Evolutionary conservation across 2,888 invertebrate species (phyloP).

Genomic region (Chymomyza amoena): DNA sequence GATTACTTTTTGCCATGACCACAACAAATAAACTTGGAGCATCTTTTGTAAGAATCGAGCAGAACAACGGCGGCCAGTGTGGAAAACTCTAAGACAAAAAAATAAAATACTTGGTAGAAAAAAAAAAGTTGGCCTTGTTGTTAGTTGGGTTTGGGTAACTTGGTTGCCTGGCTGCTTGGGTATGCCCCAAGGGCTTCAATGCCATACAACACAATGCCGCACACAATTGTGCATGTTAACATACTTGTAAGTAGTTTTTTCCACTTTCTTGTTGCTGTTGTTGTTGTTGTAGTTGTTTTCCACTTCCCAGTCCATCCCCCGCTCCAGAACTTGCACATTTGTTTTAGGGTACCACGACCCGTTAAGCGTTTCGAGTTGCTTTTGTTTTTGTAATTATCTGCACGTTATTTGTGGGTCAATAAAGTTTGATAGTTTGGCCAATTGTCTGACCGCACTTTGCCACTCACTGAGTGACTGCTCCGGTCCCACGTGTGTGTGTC

Average conservation of each 20-base stretch:
- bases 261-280: constrained; percentile 44
- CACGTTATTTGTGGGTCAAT: constrained; percentile 72
- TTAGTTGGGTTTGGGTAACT: background rate
- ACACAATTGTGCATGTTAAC: constrained; percentile 70
- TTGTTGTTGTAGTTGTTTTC: constrained; percentile 37
- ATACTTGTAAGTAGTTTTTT: constrained; percentile 71
- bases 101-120: constrained; percentile 7
- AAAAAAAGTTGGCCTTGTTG: background rate
- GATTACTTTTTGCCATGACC: constrained; percentile 71
- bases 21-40: constrained; percentile 67
- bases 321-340: constrained; percentile 44
- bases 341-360: constrained; percentile 39
- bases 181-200: constrained; percentile 51
- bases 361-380: constrained; percentile 1
- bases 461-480: background rate
- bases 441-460: constrained; percentile 37
- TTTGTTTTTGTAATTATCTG: constrained; percentile 68
- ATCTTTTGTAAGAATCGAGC: constrained; percentile 53
- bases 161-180: constrained; percentile 7
- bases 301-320: constrained; percentile 12
- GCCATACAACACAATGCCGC: constrained; percentile 30
- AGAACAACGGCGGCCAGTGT: constrained; percentile 11
- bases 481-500: constrained; percentile 5
- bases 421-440: constrained; percentile 65
- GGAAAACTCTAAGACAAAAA: constrained; percentile 34